These are phyloP conservation scores for Eurypyga helias DNA, from an alignment of 2,113 vertebrate species.

Conservation along the genomic window DNA sequence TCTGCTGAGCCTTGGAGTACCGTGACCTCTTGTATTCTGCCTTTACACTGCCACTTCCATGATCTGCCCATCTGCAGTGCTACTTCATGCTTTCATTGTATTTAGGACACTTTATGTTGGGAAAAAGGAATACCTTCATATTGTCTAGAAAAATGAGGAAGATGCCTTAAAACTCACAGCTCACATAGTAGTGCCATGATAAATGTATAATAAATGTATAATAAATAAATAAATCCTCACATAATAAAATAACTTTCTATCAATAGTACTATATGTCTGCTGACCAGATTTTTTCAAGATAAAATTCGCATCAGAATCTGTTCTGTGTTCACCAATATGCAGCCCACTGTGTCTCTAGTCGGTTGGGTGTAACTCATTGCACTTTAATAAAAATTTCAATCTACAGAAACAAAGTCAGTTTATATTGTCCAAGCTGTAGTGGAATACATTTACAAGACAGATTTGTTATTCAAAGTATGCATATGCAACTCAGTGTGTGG, in stretches of 20 bases:
- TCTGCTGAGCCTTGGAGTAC: not conserved
- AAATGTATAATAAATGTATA: no score
- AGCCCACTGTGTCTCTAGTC: not conserved
- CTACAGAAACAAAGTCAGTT: not conserved
- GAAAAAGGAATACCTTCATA: not conserved
- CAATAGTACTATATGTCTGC: not conserved
- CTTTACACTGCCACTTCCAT: not conserved
- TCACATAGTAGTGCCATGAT: not conserved
- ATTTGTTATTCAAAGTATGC: not conserved
- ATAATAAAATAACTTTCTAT: not conserved
- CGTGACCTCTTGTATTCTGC: not conserved
- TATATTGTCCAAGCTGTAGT: not conserved
- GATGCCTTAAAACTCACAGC: not conserved
- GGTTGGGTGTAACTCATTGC: not conserved
- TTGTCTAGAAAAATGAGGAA: not conserved
- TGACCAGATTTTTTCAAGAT: not conserved
- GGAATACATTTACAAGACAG: not conserved
- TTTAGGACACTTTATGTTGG: not conserved
- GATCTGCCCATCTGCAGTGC: fast-evolving
- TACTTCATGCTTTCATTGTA: not conserved
- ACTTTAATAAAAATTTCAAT: not conserved
- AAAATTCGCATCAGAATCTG: not conserved
- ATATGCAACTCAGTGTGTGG: not conserved
- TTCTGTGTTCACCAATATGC: not conserved
- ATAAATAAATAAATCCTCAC: no score